Percentiles rank a stretch among this genome's conserved stretches.
Conservation (phyloP, 2,797 vertebrate species). For the Xenops minutus region DNA sequence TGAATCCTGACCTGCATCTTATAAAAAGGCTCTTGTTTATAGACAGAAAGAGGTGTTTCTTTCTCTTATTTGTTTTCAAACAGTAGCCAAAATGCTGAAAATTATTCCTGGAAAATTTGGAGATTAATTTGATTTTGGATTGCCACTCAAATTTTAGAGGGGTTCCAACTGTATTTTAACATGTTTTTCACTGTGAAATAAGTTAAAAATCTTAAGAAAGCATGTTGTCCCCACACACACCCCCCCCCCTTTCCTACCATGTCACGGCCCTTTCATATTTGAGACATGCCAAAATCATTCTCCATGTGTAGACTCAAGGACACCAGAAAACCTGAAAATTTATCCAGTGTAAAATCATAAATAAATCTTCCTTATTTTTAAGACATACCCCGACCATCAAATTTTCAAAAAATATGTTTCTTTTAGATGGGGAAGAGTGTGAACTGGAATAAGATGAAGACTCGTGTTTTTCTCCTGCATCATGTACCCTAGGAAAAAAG, state of each 20-base stretch:
- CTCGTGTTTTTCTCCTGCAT: rapidly evolving
- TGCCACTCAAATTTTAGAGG: neutral
- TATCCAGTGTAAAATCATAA: neutral
- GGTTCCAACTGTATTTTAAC: neutral
- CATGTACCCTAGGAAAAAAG: neutral
- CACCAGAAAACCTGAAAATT: neutral
- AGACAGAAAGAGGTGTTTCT: neutral
- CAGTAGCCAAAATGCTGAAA: neutral
- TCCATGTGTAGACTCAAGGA: neutral
- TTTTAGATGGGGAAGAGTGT: neutral
- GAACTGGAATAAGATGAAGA: neutral
- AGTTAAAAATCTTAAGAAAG: neutral
- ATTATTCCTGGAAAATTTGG: neutral
- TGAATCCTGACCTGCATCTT: neutral
- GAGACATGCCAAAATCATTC: neutral
- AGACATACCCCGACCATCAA: neutral
- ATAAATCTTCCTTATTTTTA: neutral
- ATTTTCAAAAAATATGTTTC: neutral
- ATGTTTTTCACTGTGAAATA: neutral
- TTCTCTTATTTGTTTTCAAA: neutral
- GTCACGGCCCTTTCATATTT: neutral
- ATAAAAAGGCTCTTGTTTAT: neutral
- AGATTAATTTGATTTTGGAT: neutral
- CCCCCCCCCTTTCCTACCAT: neutral
- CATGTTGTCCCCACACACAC: rapidly evolving